Conservation (phyloP, 2,113 vertebrate species). For the Onychostoma macrolepis region DNA sequence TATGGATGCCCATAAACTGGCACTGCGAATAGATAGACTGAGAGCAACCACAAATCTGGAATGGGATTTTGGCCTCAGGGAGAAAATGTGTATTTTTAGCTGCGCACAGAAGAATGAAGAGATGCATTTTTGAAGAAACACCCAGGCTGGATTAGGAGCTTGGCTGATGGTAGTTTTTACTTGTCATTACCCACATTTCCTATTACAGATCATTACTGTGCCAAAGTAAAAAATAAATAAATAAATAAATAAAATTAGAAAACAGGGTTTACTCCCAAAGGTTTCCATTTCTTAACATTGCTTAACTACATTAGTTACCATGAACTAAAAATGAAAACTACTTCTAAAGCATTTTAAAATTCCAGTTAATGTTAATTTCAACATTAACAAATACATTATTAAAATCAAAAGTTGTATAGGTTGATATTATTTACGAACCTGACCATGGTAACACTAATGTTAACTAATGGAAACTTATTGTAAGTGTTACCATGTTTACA, state of each 20-base stretch:
- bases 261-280: too few relatives aligned
- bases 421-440: too few relatives aligned
- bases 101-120: neutral
- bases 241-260: too few relatives aligned
- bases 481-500: neutral
- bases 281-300: too few relatives aligned
- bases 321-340: too few relatives aligned
- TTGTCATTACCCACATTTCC: neutral
- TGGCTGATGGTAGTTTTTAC: neutral
- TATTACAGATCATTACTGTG: neutral
- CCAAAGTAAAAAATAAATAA: neutral
- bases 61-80: conserved; percentile 32
- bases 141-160: conserved; percentile 9
- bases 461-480: too few relatives aligned
- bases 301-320: too few relatives aligned
- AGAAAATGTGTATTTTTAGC: conserved; percentile 30
- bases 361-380: too few relatives aligned
- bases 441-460: too few relatives aligned
- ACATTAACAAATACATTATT: too few relatives aligned
- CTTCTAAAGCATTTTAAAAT: too few relatives aligned
- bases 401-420: too few relatives aligned
- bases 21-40: conserved; percentile 33
- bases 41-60: conserved; percentile 35
- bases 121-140: neutral
- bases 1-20: conserved; percentile 11